Percentiles rank a stretch among this genome's conserved stretches.
phyloP scores from a whole-genome alignment of 2,113 vertebrate genomes.

The Chloebia gouldiae region DNA sequence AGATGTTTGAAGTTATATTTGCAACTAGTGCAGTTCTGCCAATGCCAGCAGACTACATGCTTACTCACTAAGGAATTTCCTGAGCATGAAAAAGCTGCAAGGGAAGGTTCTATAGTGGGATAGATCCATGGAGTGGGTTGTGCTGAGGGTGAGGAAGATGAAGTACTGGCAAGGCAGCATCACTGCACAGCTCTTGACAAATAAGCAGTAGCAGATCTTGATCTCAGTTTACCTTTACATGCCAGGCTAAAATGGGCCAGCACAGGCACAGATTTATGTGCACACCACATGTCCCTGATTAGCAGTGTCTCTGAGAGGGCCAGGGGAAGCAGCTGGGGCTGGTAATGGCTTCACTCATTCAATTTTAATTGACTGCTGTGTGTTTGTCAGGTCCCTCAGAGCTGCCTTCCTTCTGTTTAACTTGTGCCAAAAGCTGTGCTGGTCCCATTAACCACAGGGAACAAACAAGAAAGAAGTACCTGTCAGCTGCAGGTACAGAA shows the following conservation, averaged over 20 bases:
- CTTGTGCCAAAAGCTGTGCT: conserved; percentile 21
- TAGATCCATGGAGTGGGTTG: fast-evolving
- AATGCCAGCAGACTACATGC: background rate
- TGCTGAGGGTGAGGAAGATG: background rate
- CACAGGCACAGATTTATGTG: background rate
- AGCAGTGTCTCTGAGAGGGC: background rate
- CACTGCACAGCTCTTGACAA: background rate
- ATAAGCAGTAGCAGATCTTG: background rate
- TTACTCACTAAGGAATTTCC: background rate
- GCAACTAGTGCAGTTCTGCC: background rate
- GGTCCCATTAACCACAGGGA: background rate
- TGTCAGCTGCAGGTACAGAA: background rate
- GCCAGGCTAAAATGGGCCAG: background rate
- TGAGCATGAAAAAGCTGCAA: background rate
- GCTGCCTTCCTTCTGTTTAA: background rate
- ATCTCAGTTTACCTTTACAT: conserved; percentile 19
- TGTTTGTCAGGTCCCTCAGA: conserved; percentile 5
- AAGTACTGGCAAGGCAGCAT: background rate
- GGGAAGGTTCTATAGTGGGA: background rate
- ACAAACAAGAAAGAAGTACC: background rate
- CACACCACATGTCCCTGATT: background rate
- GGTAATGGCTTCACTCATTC: conserved; percentile 37
- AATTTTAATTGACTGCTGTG: conserved; percentile 53
- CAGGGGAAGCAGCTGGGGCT: conserved; percentile 36
- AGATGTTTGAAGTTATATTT: background rate